phyloP scores from a whole-genome alignment of 2,113 vertebrate genomes.

The Panthera tigris region DNA sequence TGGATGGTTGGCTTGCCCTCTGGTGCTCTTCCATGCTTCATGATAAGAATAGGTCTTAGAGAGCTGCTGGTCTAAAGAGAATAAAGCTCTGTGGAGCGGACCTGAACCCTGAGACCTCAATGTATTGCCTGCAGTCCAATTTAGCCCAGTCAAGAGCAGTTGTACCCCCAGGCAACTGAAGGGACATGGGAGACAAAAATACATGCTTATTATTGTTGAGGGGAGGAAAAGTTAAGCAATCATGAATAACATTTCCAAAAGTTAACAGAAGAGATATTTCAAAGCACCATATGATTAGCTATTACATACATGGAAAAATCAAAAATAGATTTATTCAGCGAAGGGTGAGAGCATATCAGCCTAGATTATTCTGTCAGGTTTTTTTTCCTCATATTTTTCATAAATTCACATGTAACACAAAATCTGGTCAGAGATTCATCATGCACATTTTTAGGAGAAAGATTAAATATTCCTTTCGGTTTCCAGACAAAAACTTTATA shows the following conservation, averaged over 20 bases:
- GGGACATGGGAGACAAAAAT: neutral
- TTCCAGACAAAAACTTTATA: neutral
- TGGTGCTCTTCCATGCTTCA: neutral
- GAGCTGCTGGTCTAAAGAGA: neutral
- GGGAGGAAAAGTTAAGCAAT: neutral
- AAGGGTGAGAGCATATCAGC: neutral
- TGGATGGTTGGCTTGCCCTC: neutral
- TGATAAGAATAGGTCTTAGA: neutral
- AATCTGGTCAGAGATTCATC: neutral
- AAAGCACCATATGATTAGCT: neutral
- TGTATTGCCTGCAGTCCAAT: neutral
- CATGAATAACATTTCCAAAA: neutral
- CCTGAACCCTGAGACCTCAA: neutral
- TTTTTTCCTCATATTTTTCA: neutral
- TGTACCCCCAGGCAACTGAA: neutral
- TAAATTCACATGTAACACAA: neutral
- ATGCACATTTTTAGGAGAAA: neutral
- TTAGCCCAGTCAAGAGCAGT: neutral
- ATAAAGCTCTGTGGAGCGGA: neutral
- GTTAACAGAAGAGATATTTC: neutral
- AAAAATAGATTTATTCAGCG: neutral
- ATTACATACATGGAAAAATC: neutral
- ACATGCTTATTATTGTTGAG: neutral
- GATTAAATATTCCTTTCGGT: neutral
- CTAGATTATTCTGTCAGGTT: neutral